phyloP scores from a whole-genome alignment of 53 echinoderm and acorn worm genomes.

The Crossaster papposus region DNA sequence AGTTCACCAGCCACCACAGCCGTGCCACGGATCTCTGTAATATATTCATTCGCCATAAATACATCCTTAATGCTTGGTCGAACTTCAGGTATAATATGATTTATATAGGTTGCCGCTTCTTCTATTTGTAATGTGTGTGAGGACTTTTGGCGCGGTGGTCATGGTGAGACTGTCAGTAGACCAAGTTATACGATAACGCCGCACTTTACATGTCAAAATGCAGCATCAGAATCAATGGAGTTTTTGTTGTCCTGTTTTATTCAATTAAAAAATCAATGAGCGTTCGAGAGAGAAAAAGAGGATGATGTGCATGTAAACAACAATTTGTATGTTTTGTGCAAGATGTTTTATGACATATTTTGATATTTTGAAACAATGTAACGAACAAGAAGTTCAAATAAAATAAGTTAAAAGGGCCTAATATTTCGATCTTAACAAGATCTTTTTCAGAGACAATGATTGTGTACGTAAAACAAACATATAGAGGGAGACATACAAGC shows the following conservation, averaged over 20 bases:
- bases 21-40: neutral
- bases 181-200: slow-evolving; percentile 22
- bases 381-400: too few relatives aligned
- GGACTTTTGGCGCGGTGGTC: neutral
- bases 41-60: slow-evolving; percentile 42
- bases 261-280: slow-evolving; percentile 9
- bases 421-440: too few relatives aligned
- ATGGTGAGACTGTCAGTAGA: neutral
- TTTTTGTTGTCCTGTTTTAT: neutral
- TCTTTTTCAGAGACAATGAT: too few relatives aligned
- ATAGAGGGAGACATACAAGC: too few relatives aligned
- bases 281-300: neutral
- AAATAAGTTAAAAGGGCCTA: too few relatives aligned
- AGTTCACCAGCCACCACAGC: slow-evolving; percentile 42
- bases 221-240: neutral
- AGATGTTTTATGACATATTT: neutral
- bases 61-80: slow-evolving; percentile 56
- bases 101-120: neutral
- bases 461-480: too few relatives aligned
- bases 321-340: neutral
- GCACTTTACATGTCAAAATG: neutral
- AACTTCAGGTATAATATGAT: slow-evolving; percentile 21
- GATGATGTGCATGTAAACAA: neutral
- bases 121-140: neutral
- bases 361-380: too few relatives aligned